Evolutionary conservation across 2,113 vertebrate genomes (phyloP).

Genomic region (Halcyon malimbica): DNA sequence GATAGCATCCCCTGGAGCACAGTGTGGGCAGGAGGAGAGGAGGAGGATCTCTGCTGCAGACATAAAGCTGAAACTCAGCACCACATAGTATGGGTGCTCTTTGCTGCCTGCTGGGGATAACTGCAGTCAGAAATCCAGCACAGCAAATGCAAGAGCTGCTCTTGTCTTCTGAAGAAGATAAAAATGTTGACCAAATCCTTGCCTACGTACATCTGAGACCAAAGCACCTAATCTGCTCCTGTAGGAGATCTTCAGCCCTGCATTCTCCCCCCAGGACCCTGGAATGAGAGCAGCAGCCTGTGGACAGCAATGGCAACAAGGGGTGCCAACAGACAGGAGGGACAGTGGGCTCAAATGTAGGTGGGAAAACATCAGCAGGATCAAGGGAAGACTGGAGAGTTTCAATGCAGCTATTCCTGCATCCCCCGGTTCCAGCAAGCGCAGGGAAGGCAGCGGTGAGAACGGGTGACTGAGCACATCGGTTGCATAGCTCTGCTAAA

Average conservation of each 20-base stretch:
- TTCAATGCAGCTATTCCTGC: neutral
- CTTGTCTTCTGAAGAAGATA: rapidly evolving
- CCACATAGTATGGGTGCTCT: rapidly evolving
- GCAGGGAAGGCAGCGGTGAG: neutral
- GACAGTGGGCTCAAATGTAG: neutral
- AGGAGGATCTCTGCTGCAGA: neutral
- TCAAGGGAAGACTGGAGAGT: neutral
- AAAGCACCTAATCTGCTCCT: neutral
- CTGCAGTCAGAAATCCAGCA: neutral
- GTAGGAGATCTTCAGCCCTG: neutral
- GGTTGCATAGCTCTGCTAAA: neutral
- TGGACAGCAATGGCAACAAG: neutral
- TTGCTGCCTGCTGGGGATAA: neutral
- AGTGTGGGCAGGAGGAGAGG: neutral
- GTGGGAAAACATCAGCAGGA: neutral
- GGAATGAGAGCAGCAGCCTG: neutral
- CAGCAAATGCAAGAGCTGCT: neutral
- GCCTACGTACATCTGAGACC: neutral
- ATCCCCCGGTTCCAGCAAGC: rapidly evolving
- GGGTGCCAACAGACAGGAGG: neutral
- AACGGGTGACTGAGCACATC: neutral
- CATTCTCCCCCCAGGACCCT: rapidly evolving
- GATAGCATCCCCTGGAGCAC: neutral
- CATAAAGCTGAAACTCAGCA: neutral
- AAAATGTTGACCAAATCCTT: neutral